Evolutionary conservation across 2,888 invertebrate genomes (phyloP), one percentile per base, ranked within the genome.

Genomic region (Netelia fuscicornis): DNA sequence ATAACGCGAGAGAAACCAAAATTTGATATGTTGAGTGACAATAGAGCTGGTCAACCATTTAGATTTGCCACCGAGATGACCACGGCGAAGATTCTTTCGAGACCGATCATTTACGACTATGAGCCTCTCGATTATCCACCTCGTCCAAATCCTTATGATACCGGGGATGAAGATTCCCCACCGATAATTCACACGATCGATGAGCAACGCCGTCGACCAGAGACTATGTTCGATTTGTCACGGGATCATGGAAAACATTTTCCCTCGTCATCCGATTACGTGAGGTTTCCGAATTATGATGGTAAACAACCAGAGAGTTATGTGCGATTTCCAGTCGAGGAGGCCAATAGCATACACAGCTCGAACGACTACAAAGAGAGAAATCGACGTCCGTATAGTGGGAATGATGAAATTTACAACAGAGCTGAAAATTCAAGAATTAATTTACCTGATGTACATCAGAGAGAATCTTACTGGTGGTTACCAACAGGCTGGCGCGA

Each of bases 331-430:
- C 92, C 92, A 0, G 90, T 90, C 6, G 91, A 91, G 25, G 91
- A 92, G 13, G 91, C 90, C 1, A 93, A 93, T 86, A 93, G 93
- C 77, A 92, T 93, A 78, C 92, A 92, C 81, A 88, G 85, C 23
- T 87, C 86, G 13, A 89, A 90, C 48, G 88, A 86, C 23, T 91
- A 90, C 76, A 93, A 93, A 72, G 90, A 91, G 6, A 87, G 89
- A n/a, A 81, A 87, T 48, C 80, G 83, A 23, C 83, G 76, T 10
- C 87, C 89, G 0, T 89, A 90, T 62, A 67, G 80, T 8, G 87
- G 88, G 9, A 48, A 80, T 10, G 44, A 52, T 17, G 70, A 52
- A 20, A 70, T 58, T 60, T 82, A 85, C 60, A 44, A 56, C 20
- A 70, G 60, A 13, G 37, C 9, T 1, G 6, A 42, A 1, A 62